Conservation (phyloP, 1,140 invertebrate species). For the Penaeus chinensis region DNA sequence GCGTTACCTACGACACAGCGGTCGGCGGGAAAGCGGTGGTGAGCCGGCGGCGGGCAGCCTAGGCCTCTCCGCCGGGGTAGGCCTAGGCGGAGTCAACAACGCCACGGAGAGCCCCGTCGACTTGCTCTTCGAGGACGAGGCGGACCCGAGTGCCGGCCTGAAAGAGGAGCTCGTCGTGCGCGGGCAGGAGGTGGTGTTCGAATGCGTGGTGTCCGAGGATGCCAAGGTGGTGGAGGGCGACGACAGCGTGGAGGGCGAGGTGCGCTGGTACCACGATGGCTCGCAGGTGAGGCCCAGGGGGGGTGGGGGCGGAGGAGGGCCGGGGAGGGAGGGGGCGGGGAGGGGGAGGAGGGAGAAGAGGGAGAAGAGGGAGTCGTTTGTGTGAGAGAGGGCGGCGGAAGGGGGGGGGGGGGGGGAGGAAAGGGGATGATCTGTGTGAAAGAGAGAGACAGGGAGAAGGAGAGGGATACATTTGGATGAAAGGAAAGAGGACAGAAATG, state of each 20-base stretch:
- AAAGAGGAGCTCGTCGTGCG: slow-evolving; percentile 51
- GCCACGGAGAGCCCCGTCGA: slow-evolving; percentile 22
- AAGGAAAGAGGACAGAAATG: too few relatives aligned
- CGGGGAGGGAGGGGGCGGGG: too few relatives aligned
- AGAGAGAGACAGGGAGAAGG: too few relatives aligned
- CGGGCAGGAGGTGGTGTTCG: slow-evolving; percentile 49
- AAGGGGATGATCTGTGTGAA: too few relatives aligned
- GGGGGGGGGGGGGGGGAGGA: too few relatives aligned
- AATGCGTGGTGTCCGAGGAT: slow-evolving; percentile 49
- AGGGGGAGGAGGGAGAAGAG: too few relatives aligned
- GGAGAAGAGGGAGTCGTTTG: too few relatives aligned
- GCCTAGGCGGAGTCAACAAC: slow-evolving; percentile 22
- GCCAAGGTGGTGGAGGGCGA: slow-evolving; percentile 12
- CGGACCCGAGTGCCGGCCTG: slow-evolving; percentile 21
- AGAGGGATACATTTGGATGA: too few relatives aligned
- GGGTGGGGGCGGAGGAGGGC: too few relatives aligned
- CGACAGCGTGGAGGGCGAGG: slow-evolving; percentile 50
- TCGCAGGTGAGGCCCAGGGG: slow-evolving; percentile 31
- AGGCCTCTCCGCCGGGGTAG: neutral
- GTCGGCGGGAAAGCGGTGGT: slow-evolving; percentile 25
- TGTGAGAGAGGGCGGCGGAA: too few relatives aligned
- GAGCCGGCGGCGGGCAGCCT: neutral
- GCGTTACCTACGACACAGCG: slow-evolving; percentile 39
- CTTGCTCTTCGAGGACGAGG: slow-evolving; percentile 50
- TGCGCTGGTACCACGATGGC: slow-evolving; percentile 59